Evolutionary conservation across 1,140 invertebrate genomes (phyloP).

Genomic region (Cotesia vestalis): DNA sequence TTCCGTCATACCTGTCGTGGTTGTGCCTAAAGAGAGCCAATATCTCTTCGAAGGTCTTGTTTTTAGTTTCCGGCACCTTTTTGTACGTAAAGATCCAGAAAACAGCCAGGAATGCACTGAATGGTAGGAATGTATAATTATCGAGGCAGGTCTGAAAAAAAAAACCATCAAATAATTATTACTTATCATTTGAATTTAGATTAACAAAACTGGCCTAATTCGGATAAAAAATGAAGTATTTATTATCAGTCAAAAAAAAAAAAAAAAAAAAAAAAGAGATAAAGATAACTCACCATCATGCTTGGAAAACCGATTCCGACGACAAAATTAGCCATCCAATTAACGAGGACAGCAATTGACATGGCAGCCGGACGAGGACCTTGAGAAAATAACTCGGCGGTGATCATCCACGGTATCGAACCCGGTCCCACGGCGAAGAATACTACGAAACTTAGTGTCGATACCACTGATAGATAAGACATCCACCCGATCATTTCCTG

Average conservation of each 20-base stretch:
- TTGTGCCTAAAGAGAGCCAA: conserved; percentile 87
- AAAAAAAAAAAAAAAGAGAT: conserved; percentile 6
- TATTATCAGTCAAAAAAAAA: conserved; percentile 26
- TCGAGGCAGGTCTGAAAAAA: conserved; percentile 79
- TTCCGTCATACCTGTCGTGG: conserved; percentile 79
- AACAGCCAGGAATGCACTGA: conserved; percentile 92
- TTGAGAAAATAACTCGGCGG: conserved; percentile 97
- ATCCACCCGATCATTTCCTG: conserved; percentile 99
- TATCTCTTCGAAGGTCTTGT: conserved; percentile 98
- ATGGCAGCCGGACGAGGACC: conserved; percentile 96
- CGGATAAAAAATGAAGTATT: conserved; percentile 7
- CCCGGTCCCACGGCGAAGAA: conserved; percentile 97
- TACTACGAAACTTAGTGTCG: conserved; percentile 92
- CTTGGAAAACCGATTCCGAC: conserved; percentile 95
- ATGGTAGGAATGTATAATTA: conserved; percentile 97
- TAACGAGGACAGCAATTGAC: conserved; percentile 96
- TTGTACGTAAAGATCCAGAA: conserved; percentile 98
- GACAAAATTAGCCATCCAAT: conserved; percentile 98
- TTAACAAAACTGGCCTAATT: neutral
- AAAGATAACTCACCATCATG: conserved; percentile 77
- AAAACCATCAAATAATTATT: neutral
- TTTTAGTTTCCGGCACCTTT: conserved; percentile 98
- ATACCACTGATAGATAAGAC: conserved; percentile 93
- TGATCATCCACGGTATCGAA: conserved; percentile 99
- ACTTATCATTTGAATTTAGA: neutral